Percentiles rank a stretch among this genome's conserved stretches.
Evolutionary conservation across 2,797 vertebrate genomes (phyloP).

Genomic region (Myotis planiceps): DNA sequence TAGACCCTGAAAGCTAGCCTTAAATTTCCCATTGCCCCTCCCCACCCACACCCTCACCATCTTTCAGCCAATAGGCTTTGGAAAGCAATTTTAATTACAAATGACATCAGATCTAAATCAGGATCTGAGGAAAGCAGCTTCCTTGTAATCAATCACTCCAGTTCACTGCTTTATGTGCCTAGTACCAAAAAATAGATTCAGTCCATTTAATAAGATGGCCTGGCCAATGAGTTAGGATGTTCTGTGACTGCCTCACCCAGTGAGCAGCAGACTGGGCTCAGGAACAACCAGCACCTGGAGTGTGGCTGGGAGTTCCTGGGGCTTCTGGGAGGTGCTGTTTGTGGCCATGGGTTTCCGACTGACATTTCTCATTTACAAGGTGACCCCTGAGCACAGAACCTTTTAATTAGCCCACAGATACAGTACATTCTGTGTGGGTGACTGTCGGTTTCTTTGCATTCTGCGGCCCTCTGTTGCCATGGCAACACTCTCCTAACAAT

Average conservation of each 20-base stretch:
- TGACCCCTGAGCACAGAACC: constrained; percentile 79
- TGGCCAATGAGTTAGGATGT: constrained; percentile 50
- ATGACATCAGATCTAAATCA: constrained; percentile 55
- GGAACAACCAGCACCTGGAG: constrained; percentile 24
- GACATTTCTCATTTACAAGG: constrained; percentile 81
- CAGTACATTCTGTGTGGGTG: constrained; percentile 84
- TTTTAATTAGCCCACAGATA: constrained; percentile 84
- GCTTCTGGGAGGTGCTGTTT: not conserved
- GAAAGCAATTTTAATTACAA: constrained; percentile 52
- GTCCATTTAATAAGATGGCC: constrained; percentile 64
- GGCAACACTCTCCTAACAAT: constrained; percentile 89
- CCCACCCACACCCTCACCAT: not conserved
- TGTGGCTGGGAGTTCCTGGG: not conserved
- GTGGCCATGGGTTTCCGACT: constrained; percentile 67
- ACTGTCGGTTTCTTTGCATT: constrained; percentile 87
- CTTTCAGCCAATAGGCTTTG: constrained; percentile 7
- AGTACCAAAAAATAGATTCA: constrained; percentile 57
- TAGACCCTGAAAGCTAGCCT: not conserved
- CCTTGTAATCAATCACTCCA: constrained; percentile 41
- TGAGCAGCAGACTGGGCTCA: constrained; percentile 42
- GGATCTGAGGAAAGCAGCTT: constrained; percentile 41
- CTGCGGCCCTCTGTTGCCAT: constrained; percentile 88
- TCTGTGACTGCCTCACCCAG: not conserved
- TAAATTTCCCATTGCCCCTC: not conserved
- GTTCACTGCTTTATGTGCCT: not conserved